Evolutionary conservation across 64 coral and sea anemone genomes (phyloP).

Genomic region (Actinia equina): DNA sequence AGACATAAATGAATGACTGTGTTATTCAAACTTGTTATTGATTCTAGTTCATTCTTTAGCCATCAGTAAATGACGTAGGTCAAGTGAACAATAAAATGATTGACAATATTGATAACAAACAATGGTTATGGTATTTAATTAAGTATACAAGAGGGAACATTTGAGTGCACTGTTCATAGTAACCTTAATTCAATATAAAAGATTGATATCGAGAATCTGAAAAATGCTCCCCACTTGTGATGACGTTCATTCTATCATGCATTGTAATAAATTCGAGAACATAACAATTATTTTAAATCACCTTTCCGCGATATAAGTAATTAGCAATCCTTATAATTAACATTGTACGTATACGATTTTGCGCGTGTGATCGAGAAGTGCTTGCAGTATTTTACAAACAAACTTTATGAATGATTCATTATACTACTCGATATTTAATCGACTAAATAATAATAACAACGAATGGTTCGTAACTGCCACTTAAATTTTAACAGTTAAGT

Average conservation of each 20-base stretch:
- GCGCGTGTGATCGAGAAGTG: no score
- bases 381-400: background rate
- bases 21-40: background rate
- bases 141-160: background rate
- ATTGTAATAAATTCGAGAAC: background rate
- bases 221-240: background rate
- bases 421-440: background rate
- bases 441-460: background rate
- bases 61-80: background rate
- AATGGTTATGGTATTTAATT: background rate
- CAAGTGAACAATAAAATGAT: background rate
- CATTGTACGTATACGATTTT: no score
- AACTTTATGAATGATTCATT: background rate
- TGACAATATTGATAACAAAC: background rate
- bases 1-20: background rate
- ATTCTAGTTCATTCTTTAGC: conserved; percentile 4
- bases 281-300: background rate
- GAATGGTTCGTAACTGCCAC: background rate
- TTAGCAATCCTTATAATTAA: no score
- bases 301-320: no score
- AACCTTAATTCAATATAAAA: background rate
- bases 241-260: background rate
- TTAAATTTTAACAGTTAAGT: background rate
- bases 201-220: background rate
- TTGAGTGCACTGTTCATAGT: background rate